A percentile compares a stretch with the other conserved stretches of the same genome.
phyloP scores from a whole-genome alignment of 2,113 vertebrate species.

The Ceyx cyanopectus region DNA sequence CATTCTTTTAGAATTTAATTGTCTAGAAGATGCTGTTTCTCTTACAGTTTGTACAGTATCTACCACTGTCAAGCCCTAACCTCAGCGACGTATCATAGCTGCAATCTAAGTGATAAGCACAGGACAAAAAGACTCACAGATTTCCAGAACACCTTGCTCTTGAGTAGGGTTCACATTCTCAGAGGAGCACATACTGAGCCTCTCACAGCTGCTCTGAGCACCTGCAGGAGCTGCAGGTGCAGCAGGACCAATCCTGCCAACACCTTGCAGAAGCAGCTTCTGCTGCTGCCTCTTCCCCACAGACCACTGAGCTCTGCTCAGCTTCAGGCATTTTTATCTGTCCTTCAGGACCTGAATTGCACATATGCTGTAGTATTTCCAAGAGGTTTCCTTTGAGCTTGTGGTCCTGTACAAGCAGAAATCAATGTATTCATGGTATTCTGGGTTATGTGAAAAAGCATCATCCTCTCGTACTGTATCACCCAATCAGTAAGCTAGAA shows the following conservation, averaged over 20 bases:
- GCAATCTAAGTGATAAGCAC: background rate
- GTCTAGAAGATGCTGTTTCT: background rate
- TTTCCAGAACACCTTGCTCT: background rate
- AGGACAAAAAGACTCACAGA: background rate
- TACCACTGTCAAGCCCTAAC: background rate
- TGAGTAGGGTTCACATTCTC: background rate
- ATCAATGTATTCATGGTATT: background rate
- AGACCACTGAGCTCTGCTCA: background rate
- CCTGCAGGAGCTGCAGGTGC: background rate
- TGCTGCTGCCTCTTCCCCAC: background rate
- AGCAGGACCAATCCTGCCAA: background rate
- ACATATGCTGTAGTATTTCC: background rate
- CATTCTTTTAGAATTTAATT: background rate
- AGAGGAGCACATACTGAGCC: fast-evolving
- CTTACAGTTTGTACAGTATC: background rate
- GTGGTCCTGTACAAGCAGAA: background rate
- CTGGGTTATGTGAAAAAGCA: background rate
- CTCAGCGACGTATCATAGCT: background rate
- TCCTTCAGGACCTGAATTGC: background rate
- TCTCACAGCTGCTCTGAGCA: fast-evolving
- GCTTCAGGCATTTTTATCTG: background rate
- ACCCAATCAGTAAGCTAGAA: background rate
- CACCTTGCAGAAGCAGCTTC: background rate
- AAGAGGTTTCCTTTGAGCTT: background rate
- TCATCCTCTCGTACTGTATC: background rate